These are phyloP conservation scores for Sigmodon hispidus DNA, from an alignment of 2,113 vertebrate genomes.

Conservation along the genomic window DNA sequence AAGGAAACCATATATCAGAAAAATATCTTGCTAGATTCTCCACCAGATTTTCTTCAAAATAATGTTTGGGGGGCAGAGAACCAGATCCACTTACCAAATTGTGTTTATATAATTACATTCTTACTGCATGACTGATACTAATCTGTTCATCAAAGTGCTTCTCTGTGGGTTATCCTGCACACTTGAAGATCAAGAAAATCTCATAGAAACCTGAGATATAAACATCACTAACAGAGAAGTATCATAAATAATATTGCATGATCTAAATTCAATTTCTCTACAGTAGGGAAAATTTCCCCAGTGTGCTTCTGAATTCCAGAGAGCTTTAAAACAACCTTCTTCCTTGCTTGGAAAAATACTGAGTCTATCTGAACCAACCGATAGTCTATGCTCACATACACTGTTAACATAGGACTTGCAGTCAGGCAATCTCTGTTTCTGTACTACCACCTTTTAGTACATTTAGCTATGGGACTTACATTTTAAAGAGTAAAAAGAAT, in stretches of 20 bases:
- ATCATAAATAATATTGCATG: neutral
- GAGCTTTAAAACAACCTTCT: conserved; percentile 16
- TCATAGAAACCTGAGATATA: neutral
- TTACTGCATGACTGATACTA: neutral
- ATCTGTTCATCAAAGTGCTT: conserved; percentile 31
- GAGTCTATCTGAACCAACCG: neutral
- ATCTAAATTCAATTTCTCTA: conserved; percentile 7
- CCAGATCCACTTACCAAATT: conserved; percentile 24
- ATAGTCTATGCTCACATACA: neutral
- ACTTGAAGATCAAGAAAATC: neutral
- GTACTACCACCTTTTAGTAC: conserved; percentile 38
- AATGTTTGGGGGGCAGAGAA: conserved; percentile 10
- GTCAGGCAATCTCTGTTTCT: neutral
- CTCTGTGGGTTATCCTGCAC: neutral
- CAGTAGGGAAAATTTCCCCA: neutral
- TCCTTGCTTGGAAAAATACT: neutral
- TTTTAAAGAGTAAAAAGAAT: conserved; percentile 65
- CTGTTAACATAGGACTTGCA: neutral
- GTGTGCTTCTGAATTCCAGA: conserved; percentile 11
- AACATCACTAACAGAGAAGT: neutral
- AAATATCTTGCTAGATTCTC: conserved; percentile 26
- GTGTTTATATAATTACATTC: conserved; percentile 20
- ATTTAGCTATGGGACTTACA: conserved; percentile 48
- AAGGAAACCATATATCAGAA: conserved; percentile 8
- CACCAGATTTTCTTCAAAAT: conserved; percentile 10